Evolutionary conservation across 2,888 invertebrate species (phyloP).

Genomic region (Colletes collaris): DNA sequence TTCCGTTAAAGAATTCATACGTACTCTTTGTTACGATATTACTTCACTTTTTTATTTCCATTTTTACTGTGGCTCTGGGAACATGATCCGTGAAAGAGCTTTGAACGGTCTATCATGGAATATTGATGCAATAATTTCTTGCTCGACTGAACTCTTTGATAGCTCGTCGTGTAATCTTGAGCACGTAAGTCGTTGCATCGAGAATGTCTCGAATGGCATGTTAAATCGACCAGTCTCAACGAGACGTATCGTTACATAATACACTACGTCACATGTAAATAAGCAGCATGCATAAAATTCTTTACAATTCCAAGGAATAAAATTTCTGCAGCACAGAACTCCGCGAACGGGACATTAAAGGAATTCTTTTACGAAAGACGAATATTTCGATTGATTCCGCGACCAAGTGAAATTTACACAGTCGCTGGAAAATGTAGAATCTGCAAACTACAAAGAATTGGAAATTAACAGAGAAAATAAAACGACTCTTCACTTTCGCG

Average conservation of each 20-base stretch:
- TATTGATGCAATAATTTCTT: constrained; percentile 37
- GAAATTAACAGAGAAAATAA: no score
- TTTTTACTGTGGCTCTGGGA: background rate
- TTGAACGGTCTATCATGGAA: constrained; percentile 29
- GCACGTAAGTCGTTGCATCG: constrained; percentile 19
- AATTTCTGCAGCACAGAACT: background rate
- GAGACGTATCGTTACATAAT: background rate
- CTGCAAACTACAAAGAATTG: no score
- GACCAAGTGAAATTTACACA: no score
- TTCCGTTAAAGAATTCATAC: background rate
- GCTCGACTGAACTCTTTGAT: constrained; percentile 37
- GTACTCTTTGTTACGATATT: background rate
- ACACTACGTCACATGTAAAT: background rate
- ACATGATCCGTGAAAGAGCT: constrained; percentile 1
- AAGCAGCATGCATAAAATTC: background rate
- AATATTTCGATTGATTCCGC: no score
- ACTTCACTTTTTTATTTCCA: background rate
- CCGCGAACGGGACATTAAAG: no score
- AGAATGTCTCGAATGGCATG: constrained; percentile 14
- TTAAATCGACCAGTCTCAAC: constrained; percentile 16
- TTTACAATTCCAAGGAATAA: no score
- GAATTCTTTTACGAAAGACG: background rate
- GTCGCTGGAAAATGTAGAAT: no score
- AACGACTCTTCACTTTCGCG: no score
- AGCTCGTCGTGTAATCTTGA: constrained; percentile 31